Base-by-base conservation (phyloP, 2,113 vertebrate genomes). In the Dinomys branickii region DNA sequence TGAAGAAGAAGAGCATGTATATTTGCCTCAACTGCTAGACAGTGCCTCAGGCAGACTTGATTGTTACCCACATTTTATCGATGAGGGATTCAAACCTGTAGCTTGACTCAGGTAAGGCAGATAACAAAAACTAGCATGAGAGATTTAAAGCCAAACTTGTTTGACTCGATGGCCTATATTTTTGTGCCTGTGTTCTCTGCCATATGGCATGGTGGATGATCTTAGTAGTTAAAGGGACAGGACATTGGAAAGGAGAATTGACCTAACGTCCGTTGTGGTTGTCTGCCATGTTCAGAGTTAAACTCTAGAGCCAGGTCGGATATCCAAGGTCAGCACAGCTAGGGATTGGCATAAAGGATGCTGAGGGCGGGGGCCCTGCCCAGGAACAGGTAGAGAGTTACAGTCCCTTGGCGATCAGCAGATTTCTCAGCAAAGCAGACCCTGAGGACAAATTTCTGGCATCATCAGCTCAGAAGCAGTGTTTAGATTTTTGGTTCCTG, bases 391-490 rank as follows among this genome's bases (percentile, higher is more conserved):
- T 73, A 73, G 56, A 38, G 44, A 58, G 9, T 13, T 73, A 35
- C 30, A 41, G 28, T 22, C 17, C 47, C 38, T 19, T 41, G 30
- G 30, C 14, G 75, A 56, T 69, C 17, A 22, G 41, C 22, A 59
- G 88, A 30, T 41, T 35, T 90, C 61, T 85, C 54, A 61, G 85
- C 44, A 54, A 44, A 17, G 13, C 41, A 2, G 35, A 59, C n/a
- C 81, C 35, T 67, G 54, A 81, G 84, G 41, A 56, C 69, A 85
- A 81, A 94, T 56, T 54, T 95, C 82, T 91, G 44, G 35, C 41
- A 11, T 84, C 44, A 85, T 69, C 35, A 9, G 50, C 5, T 33
- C 35, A 71, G 78, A 10, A 63, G 41, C 5, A 52, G 67, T 69
- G 86, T 87, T 58, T n/a, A 54, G n/a, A 50, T 80, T 19, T 91